Percentiles rank a stretch among this genome's conserved stretches.
Evolutionary conservation across 2,888 invertebrate genomes (phyloP).

Genomic region (Cosmorhoe ocellata): DNA sequence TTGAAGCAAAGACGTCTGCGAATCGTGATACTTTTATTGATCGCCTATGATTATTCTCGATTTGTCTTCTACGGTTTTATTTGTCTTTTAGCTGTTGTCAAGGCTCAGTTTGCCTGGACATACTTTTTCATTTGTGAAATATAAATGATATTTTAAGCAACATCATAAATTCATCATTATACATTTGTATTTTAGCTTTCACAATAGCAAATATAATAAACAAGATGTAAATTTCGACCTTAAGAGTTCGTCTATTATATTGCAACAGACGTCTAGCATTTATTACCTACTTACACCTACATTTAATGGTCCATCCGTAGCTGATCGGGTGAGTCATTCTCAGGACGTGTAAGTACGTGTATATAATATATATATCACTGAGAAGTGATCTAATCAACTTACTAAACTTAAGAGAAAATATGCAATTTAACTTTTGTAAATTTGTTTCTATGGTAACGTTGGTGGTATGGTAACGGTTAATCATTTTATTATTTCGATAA

Average conservation of each 20-base stretch:
- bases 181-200: background rate
- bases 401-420: background rate
- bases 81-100: background rate
- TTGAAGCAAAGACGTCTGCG: conserved; percentile 20
- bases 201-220: conserved; percentile 5
- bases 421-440: background rate
- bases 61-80: background rate
- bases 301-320: conserved; percentile 22
- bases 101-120: background rate
- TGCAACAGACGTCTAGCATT: conserved; percentile 27
- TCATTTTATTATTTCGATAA: conserved; percentile 6
- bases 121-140: background rate
- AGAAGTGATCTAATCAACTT: background rate
- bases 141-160: too few relatives aligned
- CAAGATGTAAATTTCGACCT: conserved; percentile 34
- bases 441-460: too few relatives aligned
- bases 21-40: conserved; percentile 22
- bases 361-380: background rate
- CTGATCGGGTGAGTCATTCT: conserved; percentile 26
- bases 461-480: conserved; percentile 1
- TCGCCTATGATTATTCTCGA: conserved; percentile 3
- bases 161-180: too few relatives aligned
- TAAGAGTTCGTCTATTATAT: conserved; percentile 16
- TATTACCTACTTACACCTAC: conserved; percentile 25
- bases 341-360: conserved; percentile 19